A percentile compares a stretch with the other conserved stretches of the same genome.
Evolutionary conservation across 2,797 vertebrate species (phyloP).

Genomic region (Dicrostonyx torquatus): DNA sequence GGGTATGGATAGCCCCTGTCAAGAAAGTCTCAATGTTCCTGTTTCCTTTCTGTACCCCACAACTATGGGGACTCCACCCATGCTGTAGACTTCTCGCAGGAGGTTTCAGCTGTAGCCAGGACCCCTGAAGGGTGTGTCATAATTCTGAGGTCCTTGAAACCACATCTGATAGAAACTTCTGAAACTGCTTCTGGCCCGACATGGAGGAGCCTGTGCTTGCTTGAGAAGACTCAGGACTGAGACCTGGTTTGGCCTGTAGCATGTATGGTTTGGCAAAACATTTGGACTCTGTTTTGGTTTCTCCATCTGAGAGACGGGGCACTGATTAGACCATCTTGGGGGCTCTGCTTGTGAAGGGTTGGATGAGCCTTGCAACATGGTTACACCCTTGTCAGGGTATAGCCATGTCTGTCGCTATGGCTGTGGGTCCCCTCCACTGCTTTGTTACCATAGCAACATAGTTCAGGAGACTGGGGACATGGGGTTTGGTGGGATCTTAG

Average conservation of each 20-base stretch:
- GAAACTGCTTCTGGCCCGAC: background rate
- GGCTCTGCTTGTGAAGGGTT: background rate
- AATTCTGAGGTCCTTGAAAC: background rate
- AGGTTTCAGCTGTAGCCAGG: background rate
- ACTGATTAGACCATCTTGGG: background rate
- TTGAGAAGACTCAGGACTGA: background rate
- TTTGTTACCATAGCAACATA: background rate
- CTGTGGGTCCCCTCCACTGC: background rate
- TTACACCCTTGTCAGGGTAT: background rate
- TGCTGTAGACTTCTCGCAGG: fast-evolving
- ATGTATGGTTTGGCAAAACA: background rate
- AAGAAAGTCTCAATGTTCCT: background rate
- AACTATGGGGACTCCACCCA: background rate
- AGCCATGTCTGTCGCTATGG: background rate
- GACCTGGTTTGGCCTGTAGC: fast-evolving
- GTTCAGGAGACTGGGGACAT: background rate
- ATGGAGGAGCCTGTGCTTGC: fast-evolving
- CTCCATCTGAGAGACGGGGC: background rate
- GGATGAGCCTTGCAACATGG: fast-evolving
- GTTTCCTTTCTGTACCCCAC: background rate
- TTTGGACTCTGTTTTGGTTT: background rate
- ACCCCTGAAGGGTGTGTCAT: background rate
- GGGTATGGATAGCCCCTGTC: background rate
- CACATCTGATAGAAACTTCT: background rate
- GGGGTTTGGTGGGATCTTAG: background rate